These are phyloP conservation scores for Paradoxurus hermaphroditus DNA, from an alignment of 2,113 vertebrate species.

Conservation along the genomic window DNA sequence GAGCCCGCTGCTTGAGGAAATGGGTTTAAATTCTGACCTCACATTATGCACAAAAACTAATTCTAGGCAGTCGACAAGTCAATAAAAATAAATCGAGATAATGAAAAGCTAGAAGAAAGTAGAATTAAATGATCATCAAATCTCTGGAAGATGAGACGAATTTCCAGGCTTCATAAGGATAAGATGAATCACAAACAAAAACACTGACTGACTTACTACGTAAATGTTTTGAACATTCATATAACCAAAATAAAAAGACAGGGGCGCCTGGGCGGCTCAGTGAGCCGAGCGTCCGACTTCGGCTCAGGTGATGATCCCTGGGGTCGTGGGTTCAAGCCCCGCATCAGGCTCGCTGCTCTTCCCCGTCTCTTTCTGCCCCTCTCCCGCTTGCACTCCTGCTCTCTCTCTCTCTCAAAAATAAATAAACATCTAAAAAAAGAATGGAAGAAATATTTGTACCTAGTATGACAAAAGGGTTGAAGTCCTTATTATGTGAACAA, in stretches of 20 bases:
- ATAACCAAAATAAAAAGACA: neutral
- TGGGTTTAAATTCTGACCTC: neutral
- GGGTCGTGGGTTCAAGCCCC: too few relatives aligned
- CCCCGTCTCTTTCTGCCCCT: too few relatives aligned
- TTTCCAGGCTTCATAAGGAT: neutral
- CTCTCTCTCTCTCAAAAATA: too few relatives aligned
- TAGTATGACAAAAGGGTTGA: neutral
- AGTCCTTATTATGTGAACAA: neutral
- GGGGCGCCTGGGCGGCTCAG: too few relatives aligned
- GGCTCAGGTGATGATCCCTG: too few relatives aligned
- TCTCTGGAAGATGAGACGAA: neutral
- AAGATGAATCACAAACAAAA: slow-evolving; percentile 4
- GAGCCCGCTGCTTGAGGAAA: neutral
- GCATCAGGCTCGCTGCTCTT: too few relatives aligned
- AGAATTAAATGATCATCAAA: neutral
- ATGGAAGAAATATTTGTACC: neutral
- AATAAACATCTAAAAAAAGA: neutral
- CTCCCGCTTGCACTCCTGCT: too few relatives aligned
- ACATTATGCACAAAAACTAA: neutral
- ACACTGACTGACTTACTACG: neutral
- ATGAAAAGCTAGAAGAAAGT: neutral
- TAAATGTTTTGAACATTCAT: neutral
- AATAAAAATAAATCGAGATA: neutral
- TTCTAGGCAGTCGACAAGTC: neutral
- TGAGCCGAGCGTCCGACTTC: too few relatives aligned